A percentile compares a stretch with the other conserved stretches of the same genome.
These are phyloP conservation scores for Enchytraeus crypticus DNA, from an alignment of 2,888 invertebrate genomes.

Conservation along the genomic window DNA sequence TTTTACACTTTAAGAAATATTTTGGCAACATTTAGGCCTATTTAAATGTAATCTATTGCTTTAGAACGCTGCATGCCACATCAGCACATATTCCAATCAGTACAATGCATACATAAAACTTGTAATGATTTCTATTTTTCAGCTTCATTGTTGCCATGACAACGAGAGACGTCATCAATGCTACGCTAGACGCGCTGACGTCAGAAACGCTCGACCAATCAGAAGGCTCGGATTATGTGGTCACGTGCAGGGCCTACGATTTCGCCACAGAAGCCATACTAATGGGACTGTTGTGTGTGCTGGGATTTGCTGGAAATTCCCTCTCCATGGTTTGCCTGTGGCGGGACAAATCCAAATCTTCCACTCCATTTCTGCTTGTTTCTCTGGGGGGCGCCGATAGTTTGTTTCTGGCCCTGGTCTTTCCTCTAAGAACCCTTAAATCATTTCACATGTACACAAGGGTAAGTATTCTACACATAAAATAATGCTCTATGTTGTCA, in stretches of 20 bases:
- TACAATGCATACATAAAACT: too few species aligned
- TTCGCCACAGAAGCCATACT: conserved; percentile 24
- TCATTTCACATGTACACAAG: conserved; percentile 16
- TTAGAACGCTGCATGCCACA: too few species aligned
- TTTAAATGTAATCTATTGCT: too few species aligned
- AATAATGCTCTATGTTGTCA: too few species aligned
- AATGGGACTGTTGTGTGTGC: conserved; percentile 23
- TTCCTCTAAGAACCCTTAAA: conserved; percentile 23
- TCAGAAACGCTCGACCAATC: not conserved
- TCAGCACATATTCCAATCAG: too few species aligned
- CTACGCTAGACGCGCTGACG: not conserved
- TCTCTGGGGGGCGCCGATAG: conserved; percentile 27
- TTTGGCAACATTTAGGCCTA: too few species aligned
- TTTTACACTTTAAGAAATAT: too few species aligned
- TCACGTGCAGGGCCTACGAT: conserved; percentile 18
- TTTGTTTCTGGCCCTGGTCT: conserved; percentile 22
- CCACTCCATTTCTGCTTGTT: conserved; percentile 26
- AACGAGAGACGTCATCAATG: not conserved
- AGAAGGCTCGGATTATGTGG: not conserved
- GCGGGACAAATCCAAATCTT: conserved; percentile 27
- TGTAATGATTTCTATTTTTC: too few species aligned
- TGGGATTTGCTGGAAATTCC: conserved; percentile 27
- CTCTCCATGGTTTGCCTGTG: conserved; percentile 26
- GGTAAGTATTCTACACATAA: too few species aligned
- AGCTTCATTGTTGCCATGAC: conserved; percentile 7